Evolutionary conservation across 2,797 vertebrate genomes (phyloP), one percentile per base, ranked within the genome.

Genomic region (Pristis pectinata): DNA sequence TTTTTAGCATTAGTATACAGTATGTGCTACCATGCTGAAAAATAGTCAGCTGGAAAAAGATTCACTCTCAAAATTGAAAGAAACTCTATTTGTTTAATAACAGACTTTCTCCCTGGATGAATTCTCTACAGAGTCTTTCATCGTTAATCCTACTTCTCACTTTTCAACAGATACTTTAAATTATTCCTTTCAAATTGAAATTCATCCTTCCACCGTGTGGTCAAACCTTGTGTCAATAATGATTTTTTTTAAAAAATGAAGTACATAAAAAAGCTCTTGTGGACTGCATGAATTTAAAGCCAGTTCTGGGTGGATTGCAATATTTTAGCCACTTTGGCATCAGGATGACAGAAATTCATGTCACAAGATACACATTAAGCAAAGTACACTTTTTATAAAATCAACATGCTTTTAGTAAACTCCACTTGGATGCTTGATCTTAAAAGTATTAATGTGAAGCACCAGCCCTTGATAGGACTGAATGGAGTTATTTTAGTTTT

Each of bases 261-360:
- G 37, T 44, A 41, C 37, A 80, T 44, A 80, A 44, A 80, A 80
- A 80, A 80, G 79, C 79, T 80, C 19, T 80, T 80, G 79, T 80
- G 6, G 79, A 22, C 41, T 44, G 6, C 6, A 44, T 41, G 19
- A 44, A 44, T 44, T 22, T 44, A 19, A 41, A 80, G 79, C 79
- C 79, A 80, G 80, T 44, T 44, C 41, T 44, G 19, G 79, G 79
- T 80, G 44, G 19, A 19, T 80, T 80, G 77, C 77, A 80, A 44
- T 37, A 80, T 80, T 80, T 80, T 80, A 80, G 77, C 77, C 77
- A 80, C 37, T 22, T 41, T 80, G 77, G 77, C 77, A 80, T 80
- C 77, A 22, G 6, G 37, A 44, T 80, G 77, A 44, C 17, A 80
- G 77, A 80, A 80, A 80, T 44, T 22, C 5, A 80, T 41, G 19